Base-by-base conservation (phyloP, 1,140 invertebrate species). In the Glossosoma conforme region DNA sequence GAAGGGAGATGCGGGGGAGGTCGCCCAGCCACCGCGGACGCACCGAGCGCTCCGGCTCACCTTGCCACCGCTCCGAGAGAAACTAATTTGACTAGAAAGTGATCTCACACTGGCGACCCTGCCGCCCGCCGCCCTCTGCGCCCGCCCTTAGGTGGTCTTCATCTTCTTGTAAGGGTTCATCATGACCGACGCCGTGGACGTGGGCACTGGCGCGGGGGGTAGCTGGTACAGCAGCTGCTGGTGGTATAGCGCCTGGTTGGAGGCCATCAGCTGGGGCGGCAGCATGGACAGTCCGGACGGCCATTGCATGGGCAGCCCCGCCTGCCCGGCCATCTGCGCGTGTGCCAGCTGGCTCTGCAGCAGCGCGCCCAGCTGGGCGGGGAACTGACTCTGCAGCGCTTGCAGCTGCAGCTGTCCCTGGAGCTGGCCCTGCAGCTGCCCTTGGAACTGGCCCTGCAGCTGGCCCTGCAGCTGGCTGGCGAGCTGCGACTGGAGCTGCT, bases 131-230 rank as follows among this genome's bases (percentile, higher is more conserved):
- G 18, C 32, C 3, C 32, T 22, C 32, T 11, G 18, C 19, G 17
- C 18, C 25, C 54, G 56, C 54, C 44, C 52, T 69, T 89, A 90
- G 61, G 86, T 87, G 54, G 87, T 90, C 76, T 89, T 89, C 81
- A 89, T 85, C 72, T 90, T 89, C 70, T 90, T 90, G 68, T 87
- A 89, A 18, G 87, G 87, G 62, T 88, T 87, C 64, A 85, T 73
- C 13, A 81, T 79, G 40, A 86, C 82, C n/a, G 75, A 72, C 1
- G 75, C 72, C 0, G 68, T 62, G 2, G 70, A 63, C 38, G 68
- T 68, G 44, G 75, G 65, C 13, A 75, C 60, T 65, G 70, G 64
- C 61, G 75, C 69, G 58, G 76, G 78, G 17, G 77, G 77, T 61
- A 77, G 68, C 15, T 75, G 75, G 61, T 81, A 81, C 54, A 79